Evolutionary conservation across 2,113 vertebrate genomes (phyloP), one percentile per base, ranked within the genome.

Genomic region (Promerops cafer): DNA sequence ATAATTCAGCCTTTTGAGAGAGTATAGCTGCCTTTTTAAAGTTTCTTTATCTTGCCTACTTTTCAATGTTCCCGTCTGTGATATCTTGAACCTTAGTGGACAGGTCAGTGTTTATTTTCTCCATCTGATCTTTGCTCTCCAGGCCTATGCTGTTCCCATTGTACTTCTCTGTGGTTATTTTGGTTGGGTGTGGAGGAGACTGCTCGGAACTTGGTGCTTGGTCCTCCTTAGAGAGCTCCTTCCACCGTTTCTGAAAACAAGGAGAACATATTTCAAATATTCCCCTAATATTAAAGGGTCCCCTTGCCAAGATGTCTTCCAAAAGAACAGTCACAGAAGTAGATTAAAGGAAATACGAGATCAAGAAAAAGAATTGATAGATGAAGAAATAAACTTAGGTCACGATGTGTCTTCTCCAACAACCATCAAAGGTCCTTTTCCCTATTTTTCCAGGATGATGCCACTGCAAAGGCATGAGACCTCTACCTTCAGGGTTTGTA

Each of bases 201-300:
- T 98, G 97, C 94, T 98, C 98, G 89, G 95, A 96, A 97, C 90
- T 96, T 94, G 98, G 97, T 13, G 97, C 98, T 53, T 97, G 91
- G 54, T 98, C 97, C 93, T 99, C 98, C 91, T 96, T 98, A 69
- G 98, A 98, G 68, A 98, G 98, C 91, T 97, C 97, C 94, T 96
- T 98, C 98, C 98, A 98, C 56, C 85, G 96, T 96, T 98, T 98
- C 98, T 99, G 96, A 53, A 92, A 69, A 65, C 52, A 95, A 39
- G 42, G 71, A 97, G 22, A 95, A 72, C 50, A 10, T 26, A 74
- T 47, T 94, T 96, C 70, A 94, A 83, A 83, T 44, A 68, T 4
- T 56, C 17, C 26, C 24, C 31, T 85, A 57, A 72, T 16, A 26
- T 52, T 42, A 50, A 76, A 76, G 16, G 45, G 5, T 12, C 19